Base-by-base conservation (phyloP, 2,797 vertebrate genomes). In the Kryptolebias ocellatus region DNA sequence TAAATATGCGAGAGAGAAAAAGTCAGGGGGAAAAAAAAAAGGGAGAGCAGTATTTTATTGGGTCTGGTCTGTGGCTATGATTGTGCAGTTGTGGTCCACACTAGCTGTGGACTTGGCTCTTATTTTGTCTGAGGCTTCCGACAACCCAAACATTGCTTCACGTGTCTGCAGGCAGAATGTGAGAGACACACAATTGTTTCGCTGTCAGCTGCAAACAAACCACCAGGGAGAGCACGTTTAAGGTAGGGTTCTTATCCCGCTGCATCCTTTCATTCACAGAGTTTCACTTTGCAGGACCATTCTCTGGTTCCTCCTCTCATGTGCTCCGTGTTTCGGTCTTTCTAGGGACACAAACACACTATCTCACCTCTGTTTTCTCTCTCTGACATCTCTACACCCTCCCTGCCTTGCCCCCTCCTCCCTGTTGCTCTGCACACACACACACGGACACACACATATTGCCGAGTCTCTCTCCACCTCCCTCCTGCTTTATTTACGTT, bases 351-450 rank as follows among this genome's bases (percentile, higher is more conserved):
- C 67, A 70, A 61, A 37, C 60, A 29, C 56, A 55, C 79, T 70
- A 72, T 79, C 80, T 85, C 76, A 79, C 80, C 82, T 76, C 83
- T 84, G 79, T 84, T 80, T 86, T 87, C 78, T 76, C 67, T 87
- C 77, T 58, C 81, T 81, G 80, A 89, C 88, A 89, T 87, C 77
- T 81, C 80, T 87, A 79, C 76, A 64, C 68, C 70, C 76, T 77
- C 72, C 76, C 79, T 80, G 74, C 65, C 72, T 88, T 87, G 85
- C 70, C 81, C 73, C 76, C 75, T 75, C 71, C 86, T 73, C 66
- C 78, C 65, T 74, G 68, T 82, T 80, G 76, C 60, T 8, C 73
- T 60, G 16, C 46, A 56, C 4, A 34, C 45, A 52, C 51, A 59
- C 64, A 61, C 29, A 58, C 56, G 20, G 20, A 24, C 20, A 37